These are phyloP conservation scores for Heliconius aoede DNA, from an alignment of 2,888 invertebrate species.

Conservation along the genomic window DNA sequence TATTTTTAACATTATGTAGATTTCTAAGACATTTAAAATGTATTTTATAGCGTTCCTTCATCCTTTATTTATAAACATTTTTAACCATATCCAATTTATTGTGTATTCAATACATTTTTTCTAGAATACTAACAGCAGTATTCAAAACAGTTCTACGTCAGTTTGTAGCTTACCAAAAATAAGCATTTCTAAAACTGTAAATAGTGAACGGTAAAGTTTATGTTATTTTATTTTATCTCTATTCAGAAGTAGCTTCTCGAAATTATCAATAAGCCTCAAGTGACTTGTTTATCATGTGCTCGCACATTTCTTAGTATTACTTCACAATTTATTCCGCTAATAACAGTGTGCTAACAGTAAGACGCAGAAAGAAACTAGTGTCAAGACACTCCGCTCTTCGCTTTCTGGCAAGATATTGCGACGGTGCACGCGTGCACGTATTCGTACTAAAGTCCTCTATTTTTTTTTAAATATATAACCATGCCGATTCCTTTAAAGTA, in stretches of 20 bases:
- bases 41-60: neutral
- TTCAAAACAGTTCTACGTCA: too few relatives aligned
- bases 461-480: too few relatives aligned
- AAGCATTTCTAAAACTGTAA: too few relatives aligned
- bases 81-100: too few relatives aligned
- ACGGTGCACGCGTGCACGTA: neutral
- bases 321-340: neutral
- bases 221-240: neutral
- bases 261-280: slow-evolving; percentile 4
- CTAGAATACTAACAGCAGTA: too few relatives aligned
- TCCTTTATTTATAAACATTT: too few relatives aligned
- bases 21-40: neutral
- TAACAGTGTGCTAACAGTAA: neutral
- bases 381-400: too few relatives aligned
- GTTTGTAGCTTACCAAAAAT: too few relatives aligned
- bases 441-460: neutral
- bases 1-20: neutral
- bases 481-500: too few relatives aligned
- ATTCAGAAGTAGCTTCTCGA: slow-evolving; percentile 5
- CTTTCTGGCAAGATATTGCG: neutral
- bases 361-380: neutral
- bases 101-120: too few relatives aligned
- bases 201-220: too few relatives aligned
- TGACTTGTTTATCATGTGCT: neutral
- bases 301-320: slow-evolving; percentile 3